Base-by-base conservation (phyloP, 2,888 invertebrate genomes). In the Patella caerulea region DNA sequence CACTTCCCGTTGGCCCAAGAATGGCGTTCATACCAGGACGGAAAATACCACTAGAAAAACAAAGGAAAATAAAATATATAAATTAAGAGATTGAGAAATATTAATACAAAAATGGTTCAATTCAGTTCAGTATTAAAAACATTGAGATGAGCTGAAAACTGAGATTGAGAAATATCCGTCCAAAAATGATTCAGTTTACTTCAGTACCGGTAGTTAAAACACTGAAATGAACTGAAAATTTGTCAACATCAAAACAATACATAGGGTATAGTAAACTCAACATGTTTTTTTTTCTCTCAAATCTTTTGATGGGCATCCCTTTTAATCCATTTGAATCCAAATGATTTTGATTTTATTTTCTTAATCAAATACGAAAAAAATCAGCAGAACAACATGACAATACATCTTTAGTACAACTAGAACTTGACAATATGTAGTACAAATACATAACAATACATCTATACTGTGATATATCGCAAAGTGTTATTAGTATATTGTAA, bases 1-100 rank as follows among this genome's bases (percentile, higher is more conserved):
- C 92, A 85, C 92, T 90, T 55, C 92, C 92, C 55, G 91, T 91
- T 65, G 91, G 91, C 52, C 91, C 91, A 53, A 91, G 84, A 65
- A 91, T 91, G 11, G 91, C 91, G 84, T 91, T 91, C 88, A 91
- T 88, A 1, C 91, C 91, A 71, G 90, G 89, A 72, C 83, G 83
- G 83, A 90, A 91, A 45, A 90, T 76, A 14, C 90, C 91, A 86
- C 91, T 91, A 86, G 71, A 88, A 86, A 72, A 72, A 29, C 74
- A 74, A 74, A 9, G 19, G 15, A 11, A 15, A 69, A 53, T 29
- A 73, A 17, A 45, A 17, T 19, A 19, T 29, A 17, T 17, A 29
- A 29, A 45, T 15, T 53, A 55, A 55, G 15, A 54, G 17, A 54
- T 19, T n/a, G 5, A 73, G 73, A 73, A 53, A 52, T 45, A 45